Evolutionary conservation across 1,140 invertebrate species (phyloP).

Genomic region (Drosophila tropicalis): DNA sequence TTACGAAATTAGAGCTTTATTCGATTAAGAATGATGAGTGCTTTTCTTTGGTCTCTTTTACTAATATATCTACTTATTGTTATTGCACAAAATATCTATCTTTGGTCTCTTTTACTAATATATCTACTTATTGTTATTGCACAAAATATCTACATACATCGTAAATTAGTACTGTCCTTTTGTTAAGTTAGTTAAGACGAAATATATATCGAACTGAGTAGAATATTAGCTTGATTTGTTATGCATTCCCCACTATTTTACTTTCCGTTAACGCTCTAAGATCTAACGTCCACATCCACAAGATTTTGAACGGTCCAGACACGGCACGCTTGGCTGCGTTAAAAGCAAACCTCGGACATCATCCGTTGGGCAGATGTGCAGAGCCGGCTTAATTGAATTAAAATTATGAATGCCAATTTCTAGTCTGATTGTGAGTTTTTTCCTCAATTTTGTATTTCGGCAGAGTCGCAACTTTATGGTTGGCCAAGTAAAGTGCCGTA

Average conservation of each 20-base stretch:
- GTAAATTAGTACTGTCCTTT: no score
- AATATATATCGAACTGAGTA: neutral
- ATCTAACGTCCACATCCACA: conserved; percentile 36
- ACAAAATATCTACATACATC: no score
- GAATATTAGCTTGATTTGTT: neutral
- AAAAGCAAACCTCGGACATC: conserved; percentile 27
- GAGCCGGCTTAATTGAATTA: conserved; percentile 57
- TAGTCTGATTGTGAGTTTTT: conserved; percentile 33
- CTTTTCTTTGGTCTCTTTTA: no score
- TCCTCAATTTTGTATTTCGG: conserved; percentile 41
- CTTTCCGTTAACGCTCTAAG: neutral
- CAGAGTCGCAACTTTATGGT: conserved; percentile 43
- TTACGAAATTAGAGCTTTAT: neutral
- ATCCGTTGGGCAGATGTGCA: conserved; percentile 45
- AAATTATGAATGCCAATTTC: conserved; percentile 59
- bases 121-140: no score
- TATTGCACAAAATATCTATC: no score
- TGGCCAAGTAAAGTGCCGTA: conserved; percentile 58
- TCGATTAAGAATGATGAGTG: neutral
- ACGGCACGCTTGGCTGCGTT: conserved; percentile 54
- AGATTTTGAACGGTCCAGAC: conserved; percentile 33
- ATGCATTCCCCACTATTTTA: neutral
- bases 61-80: no score
- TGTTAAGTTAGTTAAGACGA: no score
- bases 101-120: no score